A percentile compares a stretch with the other conserved stretches of the same genome.
These are phyloP conservation scores for Pteropus alecto DNA, from an alignment of 2,113 vertebrate species.

Conservation along the genomic window DNA sequence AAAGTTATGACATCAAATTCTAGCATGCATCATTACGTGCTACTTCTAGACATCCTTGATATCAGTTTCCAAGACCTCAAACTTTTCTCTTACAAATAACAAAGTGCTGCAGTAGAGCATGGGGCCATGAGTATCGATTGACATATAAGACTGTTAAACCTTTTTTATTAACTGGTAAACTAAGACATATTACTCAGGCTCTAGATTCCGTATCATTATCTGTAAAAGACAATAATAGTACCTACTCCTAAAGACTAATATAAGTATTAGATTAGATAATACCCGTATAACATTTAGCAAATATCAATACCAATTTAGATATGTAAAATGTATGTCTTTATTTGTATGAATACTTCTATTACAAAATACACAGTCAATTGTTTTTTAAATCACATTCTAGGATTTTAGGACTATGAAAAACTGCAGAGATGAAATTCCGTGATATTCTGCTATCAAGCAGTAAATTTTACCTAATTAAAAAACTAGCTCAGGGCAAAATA, in stretches of 20 bases:
- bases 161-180: neutral
- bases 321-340: neutral
- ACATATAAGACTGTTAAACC: neutral
- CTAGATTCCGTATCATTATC: neutral
- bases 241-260: neutral
- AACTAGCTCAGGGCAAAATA: conserved; percentile 26
- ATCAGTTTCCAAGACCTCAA: neutral
- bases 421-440: neutral
- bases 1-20: neutral
- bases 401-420: neutral
- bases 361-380: neutral
- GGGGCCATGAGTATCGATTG: neutral
- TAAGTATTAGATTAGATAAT: neutral
- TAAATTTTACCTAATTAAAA: conserved; percentile 10
- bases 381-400: neutral
- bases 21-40: neutral
- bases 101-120: neutral
- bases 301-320: neutral
- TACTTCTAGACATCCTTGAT: neutral
- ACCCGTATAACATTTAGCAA: neutral
- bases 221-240: neutral
- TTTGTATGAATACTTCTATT: neutral
- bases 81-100: neutral
- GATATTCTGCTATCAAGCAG: neutral
- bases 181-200: neutral